These are phyloP conservation scores for Sciurus vulgaris DNA, from an alignment of 2,797 vertebrate species.

Conservation along the genomic window DNA sequence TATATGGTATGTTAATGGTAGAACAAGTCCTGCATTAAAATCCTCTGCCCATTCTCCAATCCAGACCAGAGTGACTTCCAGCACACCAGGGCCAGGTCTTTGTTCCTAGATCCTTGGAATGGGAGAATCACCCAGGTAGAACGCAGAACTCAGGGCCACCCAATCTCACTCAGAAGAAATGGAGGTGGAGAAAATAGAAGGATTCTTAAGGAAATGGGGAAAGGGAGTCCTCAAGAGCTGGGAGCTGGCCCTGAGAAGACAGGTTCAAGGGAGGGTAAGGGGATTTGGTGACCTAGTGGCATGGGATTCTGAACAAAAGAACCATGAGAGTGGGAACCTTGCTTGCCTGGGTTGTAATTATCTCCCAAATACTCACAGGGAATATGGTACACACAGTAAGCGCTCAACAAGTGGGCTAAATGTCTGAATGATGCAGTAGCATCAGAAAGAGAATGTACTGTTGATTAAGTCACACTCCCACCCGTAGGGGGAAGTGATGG, in stretches of 20 bases:
- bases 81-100: not conserved
- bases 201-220: not conserved
- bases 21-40: not conserved
- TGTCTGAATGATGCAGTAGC: not conserved
- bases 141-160: not conserved
- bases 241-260: not conserved
- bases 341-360: not conserved
- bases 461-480: not conserved
- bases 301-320: not conserved
- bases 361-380: not conserved
- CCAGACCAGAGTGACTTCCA: not conserved
- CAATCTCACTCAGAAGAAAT: not conserved
- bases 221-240: not conserved
- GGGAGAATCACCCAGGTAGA: too few species aligned
- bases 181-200: not conserved
- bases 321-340: accelerated
- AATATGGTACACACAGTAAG: not conserved
- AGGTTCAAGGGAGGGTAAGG: not conserved
- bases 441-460: not conserved
- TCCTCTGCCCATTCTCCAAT: not conserved
- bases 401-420: not conserved
- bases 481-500: not conserved
- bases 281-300: not conserved
- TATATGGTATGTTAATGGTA: not conserved
- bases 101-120: not conserved